Percentiles rank a stretch among this genome's conserved stretches.
Conservation (phyloP, 2,888 invertebrate species). For the Gastrophysa polygoni region DNA sequence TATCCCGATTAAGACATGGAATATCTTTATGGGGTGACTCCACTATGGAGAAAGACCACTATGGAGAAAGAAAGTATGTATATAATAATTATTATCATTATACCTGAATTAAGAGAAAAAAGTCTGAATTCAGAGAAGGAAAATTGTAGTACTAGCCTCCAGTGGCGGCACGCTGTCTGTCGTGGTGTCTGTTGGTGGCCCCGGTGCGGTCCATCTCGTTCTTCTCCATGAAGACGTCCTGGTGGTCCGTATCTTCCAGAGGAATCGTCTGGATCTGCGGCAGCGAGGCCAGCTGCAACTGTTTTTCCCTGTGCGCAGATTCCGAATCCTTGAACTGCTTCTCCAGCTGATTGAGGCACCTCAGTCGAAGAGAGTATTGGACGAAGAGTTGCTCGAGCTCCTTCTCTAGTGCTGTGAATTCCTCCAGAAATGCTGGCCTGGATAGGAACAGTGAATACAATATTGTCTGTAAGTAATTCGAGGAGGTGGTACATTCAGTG, state of each 20-base stretch:
- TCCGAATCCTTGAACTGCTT: conserved; percentile 84
- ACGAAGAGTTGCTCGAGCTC: conserved; percentile 85
- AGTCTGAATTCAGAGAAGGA: too few species aligned
- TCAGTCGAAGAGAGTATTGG: conserved; percentile 85
- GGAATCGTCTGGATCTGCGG: conserved; percentile 64
- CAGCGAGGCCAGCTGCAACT: conserved; percentile 63
- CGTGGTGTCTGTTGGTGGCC: conserved; percentile 47
- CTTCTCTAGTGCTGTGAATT: conserved; percentile 86
- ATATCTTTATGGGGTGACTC: too few species aligned
- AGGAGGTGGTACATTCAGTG: too few species aligned
- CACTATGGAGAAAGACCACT: too few species aligned
- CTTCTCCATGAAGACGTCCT: conserved; percentile 46
- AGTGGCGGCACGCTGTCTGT: conserved; percentile 65
- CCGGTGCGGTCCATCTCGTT: conserved; percentile 46
- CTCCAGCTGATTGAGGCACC: conserved; percentile 88
- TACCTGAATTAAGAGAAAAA: too few species aligned
- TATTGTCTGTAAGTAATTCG: too few species aligned
- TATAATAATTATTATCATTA: too few species aligned
- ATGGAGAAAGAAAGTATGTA: too few species aligned
- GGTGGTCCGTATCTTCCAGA: conserved; percentile 42
- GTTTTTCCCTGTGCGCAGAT: conserved; percentile 76
- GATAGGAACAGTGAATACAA: too few species aligned
- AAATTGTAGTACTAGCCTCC: conserved; percentile 59
- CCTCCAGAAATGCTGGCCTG: conserved; percentile 93
- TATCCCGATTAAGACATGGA: too few species aligned